Percentiles rank a stretch among this genome's conserved stretches.
These are phyloP conservation scores for Dysdera silvatica DNA, from an alignment of 1,140 invertebrate species.

Conservation along the genomic window DNA sequence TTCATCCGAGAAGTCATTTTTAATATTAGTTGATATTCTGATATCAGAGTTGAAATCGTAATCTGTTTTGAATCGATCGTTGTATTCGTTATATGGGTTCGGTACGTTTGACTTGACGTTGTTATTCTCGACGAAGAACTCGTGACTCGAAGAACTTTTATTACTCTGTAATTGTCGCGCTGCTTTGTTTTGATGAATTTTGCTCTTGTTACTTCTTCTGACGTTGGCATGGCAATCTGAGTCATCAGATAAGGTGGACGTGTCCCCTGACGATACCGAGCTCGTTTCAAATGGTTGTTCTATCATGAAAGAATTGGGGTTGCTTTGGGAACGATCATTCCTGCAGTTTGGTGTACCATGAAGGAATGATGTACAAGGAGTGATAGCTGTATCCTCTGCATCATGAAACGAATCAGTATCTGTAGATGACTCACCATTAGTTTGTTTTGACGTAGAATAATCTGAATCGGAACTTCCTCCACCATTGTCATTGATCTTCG, in stretches of 20 bases:
- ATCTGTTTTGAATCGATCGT: no score
- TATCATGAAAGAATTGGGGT: no score
- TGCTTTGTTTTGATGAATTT: no score
- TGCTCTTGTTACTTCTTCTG: neutral
- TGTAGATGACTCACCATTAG: slow-evolving; percentile 17
- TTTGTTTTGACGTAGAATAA: slow-evolving; percentile 19
- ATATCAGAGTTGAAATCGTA: no score
- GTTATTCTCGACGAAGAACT: neutral
- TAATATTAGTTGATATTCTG: no score
- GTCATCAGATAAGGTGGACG: slow-evolving; percentile 20
- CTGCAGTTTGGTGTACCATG: slow-evolving; percentile 9
- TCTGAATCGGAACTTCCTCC: slow-evolving; percentile 26
- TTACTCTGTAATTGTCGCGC: no score
- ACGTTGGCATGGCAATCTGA: neutral
- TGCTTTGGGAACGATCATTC: no score
- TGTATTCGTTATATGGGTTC: no score
- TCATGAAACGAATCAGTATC: slow-evolving; percentile 24
- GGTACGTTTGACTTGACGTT: no score
- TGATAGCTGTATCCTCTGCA: slow-evolving; percentile 4
- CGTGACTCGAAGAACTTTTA: no score
- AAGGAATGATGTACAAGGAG: slow-evolving; percentile 9
- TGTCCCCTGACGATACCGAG: slow-evolving; percentile 15
- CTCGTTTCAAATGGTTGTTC: slow-evolving; percentile 11
- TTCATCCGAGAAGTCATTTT: no score
- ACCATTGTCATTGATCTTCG: no score